These are phyloP conservation scores for Tetragonisca angustula DNA, from an alignment of 2,888 invertebrate species.

Conservation along the genomic window DNA sequence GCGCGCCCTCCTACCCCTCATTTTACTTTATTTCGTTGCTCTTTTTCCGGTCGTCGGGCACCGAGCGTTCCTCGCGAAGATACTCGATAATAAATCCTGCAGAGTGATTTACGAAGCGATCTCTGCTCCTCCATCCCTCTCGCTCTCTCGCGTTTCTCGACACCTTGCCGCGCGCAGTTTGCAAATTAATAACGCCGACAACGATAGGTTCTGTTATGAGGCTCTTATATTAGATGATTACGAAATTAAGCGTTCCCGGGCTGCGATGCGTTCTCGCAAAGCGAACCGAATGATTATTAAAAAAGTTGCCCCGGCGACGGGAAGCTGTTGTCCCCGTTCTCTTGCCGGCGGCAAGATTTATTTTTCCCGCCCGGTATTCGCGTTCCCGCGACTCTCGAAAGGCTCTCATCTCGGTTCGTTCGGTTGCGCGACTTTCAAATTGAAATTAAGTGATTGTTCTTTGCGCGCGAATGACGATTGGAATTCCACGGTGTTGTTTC, in stretches of 20 bases:
- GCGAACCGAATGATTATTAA: constrained; percentile 4
- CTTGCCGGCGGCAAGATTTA: background rate
- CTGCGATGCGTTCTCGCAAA: constrained; percentile 3
- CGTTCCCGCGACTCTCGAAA: too few species aligned
- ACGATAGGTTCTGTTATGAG: constrained; percentile 47
- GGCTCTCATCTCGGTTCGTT: too few species aligned
- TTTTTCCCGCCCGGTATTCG: background rate
- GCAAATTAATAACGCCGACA: constrained; percentile 63
- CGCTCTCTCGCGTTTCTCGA: background rate
- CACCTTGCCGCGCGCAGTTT: constrained; percentile 33
- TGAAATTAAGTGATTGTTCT: too few species aligned
- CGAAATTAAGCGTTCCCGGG: constrained; percentile 36
- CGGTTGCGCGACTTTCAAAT: background rate
- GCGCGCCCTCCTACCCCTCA: too few species aligned
- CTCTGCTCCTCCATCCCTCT: background rate
- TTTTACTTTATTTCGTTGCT: background rate
- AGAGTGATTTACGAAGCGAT: constrained; percentile 61
- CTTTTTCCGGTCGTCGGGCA: background rate
- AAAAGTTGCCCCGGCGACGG: background rate
- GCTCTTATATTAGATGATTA: constrained; percentile 41
- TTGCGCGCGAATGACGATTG: too few species aligned
- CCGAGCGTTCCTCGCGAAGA: constrained; percentile 47
- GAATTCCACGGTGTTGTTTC: too few species aligned
- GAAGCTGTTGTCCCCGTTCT: background rate
- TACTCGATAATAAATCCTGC: constrained; percentile 64